Evolutionary conservation across 2,797 vertebrate species (phyloP).

Genomic region (Acrossocheilus wenchowensis): DNA sequence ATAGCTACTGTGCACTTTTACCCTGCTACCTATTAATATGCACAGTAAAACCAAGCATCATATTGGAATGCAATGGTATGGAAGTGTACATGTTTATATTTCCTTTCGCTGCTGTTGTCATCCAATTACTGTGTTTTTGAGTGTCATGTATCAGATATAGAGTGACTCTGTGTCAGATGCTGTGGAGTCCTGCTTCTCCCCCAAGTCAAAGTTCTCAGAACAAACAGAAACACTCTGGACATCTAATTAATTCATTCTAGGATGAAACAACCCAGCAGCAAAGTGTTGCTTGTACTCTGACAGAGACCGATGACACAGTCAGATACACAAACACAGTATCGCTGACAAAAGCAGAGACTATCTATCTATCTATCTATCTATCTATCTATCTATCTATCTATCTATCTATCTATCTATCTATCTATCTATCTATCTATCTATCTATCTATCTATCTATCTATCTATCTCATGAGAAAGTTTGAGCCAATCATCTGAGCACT

Average conservation of each 20-base stretch:
- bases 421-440: not conserved
- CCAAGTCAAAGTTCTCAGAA: slow-evolving; percentile 45
- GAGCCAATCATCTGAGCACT: not conserved
- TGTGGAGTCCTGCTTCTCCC: slow-evolving; percentile 7
- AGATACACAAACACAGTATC: slow-evolving; percentile 1
- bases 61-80: slow-evolving; percentile 33
- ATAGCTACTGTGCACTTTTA: slow-evolving; percentile 45
- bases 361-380: not conserved
- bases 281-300: not conserved
- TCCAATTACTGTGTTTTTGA: slow-evolving; percentile 52
- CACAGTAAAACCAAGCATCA: not conserved
- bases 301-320: not conserved
- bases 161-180: not conserved
- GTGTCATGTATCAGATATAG: slow-evolving; percentile 23
- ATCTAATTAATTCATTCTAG: slow-evolving; percentile 56
- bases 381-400: not conserved
- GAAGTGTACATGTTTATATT: slow-evolving; percentile 51
- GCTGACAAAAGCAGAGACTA: not conserved
- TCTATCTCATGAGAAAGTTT: not conserved
- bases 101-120: slow-evolving; percentile 25
- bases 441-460: not conserved
- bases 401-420: not conserved
- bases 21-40: slow-evolving; percentile 13
- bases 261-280: slow-evolving; percentile 24
- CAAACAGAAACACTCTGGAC: slow-evolving; percentile 48